phyloP scores from a whole-genome alignment of 2,888 invertebrate species.

The Dyspetes luteomarginatus region DNA sequence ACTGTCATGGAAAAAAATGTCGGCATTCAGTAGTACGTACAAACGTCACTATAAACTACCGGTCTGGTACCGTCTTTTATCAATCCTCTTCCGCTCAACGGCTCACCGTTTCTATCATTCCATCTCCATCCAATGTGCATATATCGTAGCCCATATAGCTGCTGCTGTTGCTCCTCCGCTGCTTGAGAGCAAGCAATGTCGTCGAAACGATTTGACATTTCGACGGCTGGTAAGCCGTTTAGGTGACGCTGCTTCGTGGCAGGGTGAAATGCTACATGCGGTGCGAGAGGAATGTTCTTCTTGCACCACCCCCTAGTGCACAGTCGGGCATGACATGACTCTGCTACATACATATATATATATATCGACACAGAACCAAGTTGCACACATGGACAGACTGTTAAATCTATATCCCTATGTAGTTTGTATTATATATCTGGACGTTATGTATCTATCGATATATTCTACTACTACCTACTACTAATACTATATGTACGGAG shows the following conservation, averaged over 20 bases:
- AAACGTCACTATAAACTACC: neutral
- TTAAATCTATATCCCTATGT: neutral
- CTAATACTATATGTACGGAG: constrained; percentile 8
- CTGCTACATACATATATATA: neutral
- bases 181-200: constrained; percentile 27
- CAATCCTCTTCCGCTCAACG: neutral
- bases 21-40: neutral
- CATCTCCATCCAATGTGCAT: constrained; percentile 2
- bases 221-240: constrained; percentile 64
- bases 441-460: constrained; percentile 27
- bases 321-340: constrained; percentile 32
- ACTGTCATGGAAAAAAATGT: neutral
- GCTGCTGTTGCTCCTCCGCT: neutral
- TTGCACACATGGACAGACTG: constrained; percentile 8
- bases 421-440: neutral
- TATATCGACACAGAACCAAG: neutral
- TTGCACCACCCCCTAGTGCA: neutral
- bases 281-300: constrained; percentile 26
- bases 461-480: too few relatives aligned
- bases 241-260: constrained; percentile 43
- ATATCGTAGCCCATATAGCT: neutral
- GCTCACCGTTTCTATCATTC: neutral
- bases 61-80: constrained; percentile 11
- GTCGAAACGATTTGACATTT: constrained; percentile 68
- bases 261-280: constrained; percentile 4